These are phyloP conservation scores for Acanthopleura granulata DNA, from an alignment of 2,888 invertebrate species.

Conservation along the genomic window DNA sequence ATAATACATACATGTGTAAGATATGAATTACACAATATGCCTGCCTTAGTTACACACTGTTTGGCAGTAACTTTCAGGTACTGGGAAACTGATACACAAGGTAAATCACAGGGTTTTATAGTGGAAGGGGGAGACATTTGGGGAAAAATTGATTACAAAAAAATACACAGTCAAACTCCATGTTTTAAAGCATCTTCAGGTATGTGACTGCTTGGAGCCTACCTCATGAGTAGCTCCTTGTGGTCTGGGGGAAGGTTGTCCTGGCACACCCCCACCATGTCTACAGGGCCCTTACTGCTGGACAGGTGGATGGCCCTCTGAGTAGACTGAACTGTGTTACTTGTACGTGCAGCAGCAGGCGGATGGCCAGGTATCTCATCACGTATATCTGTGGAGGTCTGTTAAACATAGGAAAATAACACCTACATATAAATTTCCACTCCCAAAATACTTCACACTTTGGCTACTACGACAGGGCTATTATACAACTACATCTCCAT, in stretches of 20 bases:
- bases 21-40: too few relatives aligned
- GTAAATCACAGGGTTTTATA: too few relatives aligned
- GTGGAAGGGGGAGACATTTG: too few relatives aligned
- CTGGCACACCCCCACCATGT: background rate
- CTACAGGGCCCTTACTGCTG: background rate
- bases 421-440: background rate
- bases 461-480: background rate
- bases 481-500: background rate
- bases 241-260: slow-evolving; percentile 4
- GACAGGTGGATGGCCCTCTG: slow-evolving; percentile 8
- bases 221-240: slow-evolving; percentile 4
- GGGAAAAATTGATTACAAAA: too few relatives aligned
- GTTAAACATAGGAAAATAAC: background rate
- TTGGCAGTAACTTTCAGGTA: too few relatives aligned
- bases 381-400: slow-evolving; percentile 7
- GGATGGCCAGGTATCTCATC: background rate
- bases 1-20: too few relatives aligned
- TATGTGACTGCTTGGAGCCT: background rate
- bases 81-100: too few relatives aligned
- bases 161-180: too few relatives aligned
- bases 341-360: background rate
- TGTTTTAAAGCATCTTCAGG: too few relatives aligned
- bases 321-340: background rate
- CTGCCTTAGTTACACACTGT: too few relatives aligned
- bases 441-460: background rate